Percentiles rank a stretch among this genome's conserved stretches.
Conservation (phyloP, 2,797 vertebrate genomes). For the Microctenopoma steveboyesi region DNA sequence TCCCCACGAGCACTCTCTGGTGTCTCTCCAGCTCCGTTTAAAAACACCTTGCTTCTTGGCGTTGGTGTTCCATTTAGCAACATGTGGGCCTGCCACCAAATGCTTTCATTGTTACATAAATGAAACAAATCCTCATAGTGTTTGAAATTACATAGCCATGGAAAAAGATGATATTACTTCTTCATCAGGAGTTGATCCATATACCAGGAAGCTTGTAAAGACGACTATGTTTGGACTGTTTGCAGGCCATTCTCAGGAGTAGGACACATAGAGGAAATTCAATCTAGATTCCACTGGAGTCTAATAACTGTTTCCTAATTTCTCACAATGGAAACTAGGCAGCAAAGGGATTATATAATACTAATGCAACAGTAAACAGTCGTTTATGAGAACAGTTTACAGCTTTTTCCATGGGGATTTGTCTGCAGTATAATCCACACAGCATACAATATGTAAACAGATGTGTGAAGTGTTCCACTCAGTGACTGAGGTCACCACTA, state of each 20-base stretch:
- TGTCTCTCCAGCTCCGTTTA: conserved; percentile 67
- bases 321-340: conserved; percentile 70
- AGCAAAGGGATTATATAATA: conserved; percentile 67
- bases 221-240: conserved; percentile 58
- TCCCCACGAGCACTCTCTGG: conserved; percentile 63
- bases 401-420: conserved; percentile 68
- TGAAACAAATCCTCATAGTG: conserved; percentile 78
- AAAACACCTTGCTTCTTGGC: conserved; percentile 74
- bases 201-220: conserved; percentile 72
- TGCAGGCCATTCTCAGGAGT: conserved; percentile 53
- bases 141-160: conserved; percentile 73
- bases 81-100: conserved; percentile 67
- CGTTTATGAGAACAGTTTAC: conserved; percentile 69
- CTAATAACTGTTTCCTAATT: conserved; percentile 70
- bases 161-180: conserved; percentile 74
- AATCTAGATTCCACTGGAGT: conserved; percentile 62
- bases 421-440: conserved; percentile 68
- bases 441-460: conserved; percentile 72
- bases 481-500: conserved; percentile 67
- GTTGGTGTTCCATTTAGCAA: conserved; percentile 70
- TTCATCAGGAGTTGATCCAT: conserved; percentile 67
- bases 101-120: conserved; percentile 77
- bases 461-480: conserved; percentile 72
- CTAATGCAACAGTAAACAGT: conserved; percentile 71
- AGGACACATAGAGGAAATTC: conserved; percentile 62